These are phyloP conservation scores for Tenrec ecaudatus DNA, from an alignment of 2,113 vertebrate genomes.

Conservation along the genomic window DNA sequence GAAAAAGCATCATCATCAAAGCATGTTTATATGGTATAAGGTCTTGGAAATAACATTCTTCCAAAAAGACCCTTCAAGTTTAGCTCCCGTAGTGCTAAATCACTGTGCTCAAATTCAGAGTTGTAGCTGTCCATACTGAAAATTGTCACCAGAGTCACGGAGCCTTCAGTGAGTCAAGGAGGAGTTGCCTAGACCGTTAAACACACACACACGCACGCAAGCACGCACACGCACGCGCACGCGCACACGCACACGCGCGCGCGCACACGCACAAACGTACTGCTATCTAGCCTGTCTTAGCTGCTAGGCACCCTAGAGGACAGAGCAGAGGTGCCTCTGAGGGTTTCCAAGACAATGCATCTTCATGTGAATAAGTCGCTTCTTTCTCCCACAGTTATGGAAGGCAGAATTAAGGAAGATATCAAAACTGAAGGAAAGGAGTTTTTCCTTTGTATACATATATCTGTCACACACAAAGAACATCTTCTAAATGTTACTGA, in stretches of 20 bases:
- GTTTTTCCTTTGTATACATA: neutral
- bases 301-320: too few relatives aligned
- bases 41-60: neutral
- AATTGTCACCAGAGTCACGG: too few relatives aligned
- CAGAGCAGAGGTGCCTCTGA: too few relatives aligned
- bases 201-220: too few relatives aligned
- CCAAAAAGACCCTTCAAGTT: neutral
- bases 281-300: too few relatives aligned
- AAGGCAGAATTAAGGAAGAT: neutral
- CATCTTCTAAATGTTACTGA: neutral
- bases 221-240: too few relatives aligned
- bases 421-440: neutral
- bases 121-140: too few relatives aligned
- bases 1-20: neutral
- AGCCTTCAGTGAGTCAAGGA: neutral
- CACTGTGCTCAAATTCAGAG: neutral
- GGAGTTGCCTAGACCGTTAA: neutral
- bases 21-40: accelerated
- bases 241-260: too few relatives aligned
- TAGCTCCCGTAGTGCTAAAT: neutral
- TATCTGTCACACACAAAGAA: neutral
- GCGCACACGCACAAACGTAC: too few relatives aligned
- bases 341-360: too few relatives aligned
- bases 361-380: too few relatives aligned
- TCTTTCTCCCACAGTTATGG: too few relatives aligned